Base-by-base conservation (phyloP, 1,140 invertebrate genomes). In the Lepidotrigona ventralis region DNA sequence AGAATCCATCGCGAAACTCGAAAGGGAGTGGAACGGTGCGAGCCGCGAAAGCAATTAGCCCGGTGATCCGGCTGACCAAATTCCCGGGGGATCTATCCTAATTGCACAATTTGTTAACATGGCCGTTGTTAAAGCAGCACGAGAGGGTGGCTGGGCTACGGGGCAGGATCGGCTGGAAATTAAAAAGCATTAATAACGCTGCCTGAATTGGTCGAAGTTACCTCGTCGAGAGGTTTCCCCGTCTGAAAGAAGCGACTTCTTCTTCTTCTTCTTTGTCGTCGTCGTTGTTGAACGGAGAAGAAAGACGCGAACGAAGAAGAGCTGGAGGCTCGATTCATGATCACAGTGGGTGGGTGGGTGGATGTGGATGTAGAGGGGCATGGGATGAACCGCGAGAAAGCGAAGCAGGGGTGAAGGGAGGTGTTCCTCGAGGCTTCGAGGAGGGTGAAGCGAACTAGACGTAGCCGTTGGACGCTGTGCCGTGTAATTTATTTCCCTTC, bases 401-500 rank as follows among this genome's bases (percentile, higher is more conserved):
- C 81, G 87, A 21, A n/a, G 17, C 66, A 51, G 51, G 33, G 12
- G 26, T 15, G 46, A 51, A 58, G 29, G 70, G 83, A 54, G 82
- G 81, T 80, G 85, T 88, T 80, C 75, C 77, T 71, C 78, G 79
- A 87, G 87, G 81, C 81, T 56, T 88, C 12, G 51, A 53, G 78
- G 80, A 84, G 83, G 81, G 89, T 79, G 79, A 85, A 89, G 85
- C 84, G 86, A 83, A 81, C 73, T 85, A 85, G 88, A 91, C 91
- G 91, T 90, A 29, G 90, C 87, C 88, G 87, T 87, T 88, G 89
- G 90, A 91, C 90, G 91, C 85, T 85, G 51, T 73, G 90, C 87
- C 85, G 90, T 85, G 91, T 92, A 93, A 93, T 94, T 93, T 94
- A 94, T 93, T 90, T 93, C 90, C 89, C 85, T 90, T 91, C 90